phyloP scores from a whole-genome alignment of 2,113 vertebrate species.

The Oncorhynchus tshawytscha region DNA sequence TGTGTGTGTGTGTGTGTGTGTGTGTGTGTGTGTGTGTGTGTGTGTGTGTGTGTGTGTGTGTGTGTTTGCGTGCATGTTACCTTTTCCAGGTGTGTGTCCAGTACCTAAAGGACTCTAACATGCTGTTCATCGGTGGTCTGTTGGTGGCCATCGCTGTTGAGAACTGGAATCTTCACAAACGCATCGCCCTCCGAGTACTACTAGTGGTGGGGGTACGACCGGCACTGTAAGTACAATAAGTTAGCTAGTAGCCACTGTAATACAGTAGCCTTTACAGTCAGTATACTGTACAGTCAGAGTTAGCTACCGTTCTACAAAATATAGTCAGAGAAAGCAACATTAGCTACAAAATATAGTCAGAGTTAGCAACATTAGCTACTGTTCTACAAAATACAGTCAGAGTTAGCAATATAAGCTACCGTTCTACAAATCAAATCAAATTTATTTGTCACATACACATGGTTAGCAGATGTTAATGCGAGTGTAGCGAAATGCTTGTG shows the following conservation, averaged over 20 bases:
- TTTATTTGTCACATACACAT: too few species aligned
- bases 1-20: slow-evolving; percentile 11
- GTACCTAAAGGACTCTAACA: slow-evolving; percentile 87
- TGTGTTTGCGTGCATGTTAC: slow-evolving; percentile 3
- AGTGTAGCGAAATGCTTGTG: too few species aligned
- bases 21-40: slow-evolving; percentile 7
- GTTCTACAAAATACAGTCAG: too few species aligned
- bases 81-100: slow-evolving; percentile 79
- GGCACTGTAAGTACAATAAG: slow-evolving; percentile 79
- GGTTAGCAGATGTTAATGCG: too few species aligned
- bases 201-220: slow-evolving; percentile 85
- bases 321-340: too few species aligned
- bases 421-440: too few species aligned
- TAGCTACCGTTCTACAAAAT: too few species aligned
- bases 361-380: too few species aligned
- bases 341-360: too few species aligned
- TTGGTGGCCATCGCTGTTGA: slow-evolving; percentile 89
- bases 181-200: slow-evolving; percentile 84
- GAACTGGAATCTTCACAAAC: slow-evolving; percentile 86
- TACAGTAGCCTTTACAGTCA: neutral
- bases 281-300: neutral
- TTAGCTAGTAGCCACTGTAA: neutral
- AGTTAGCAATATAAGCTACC: too few species aligned
- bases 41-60: neutral
- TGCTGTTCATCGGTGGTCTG: slow-evolving; percentile 90